Percentiles rank a stretch among this genome's conserved stretches.
phyloP scores from a whole-genome alignment of 2,797 vertebrate species.

The Garrulus glandarius region DNA sequence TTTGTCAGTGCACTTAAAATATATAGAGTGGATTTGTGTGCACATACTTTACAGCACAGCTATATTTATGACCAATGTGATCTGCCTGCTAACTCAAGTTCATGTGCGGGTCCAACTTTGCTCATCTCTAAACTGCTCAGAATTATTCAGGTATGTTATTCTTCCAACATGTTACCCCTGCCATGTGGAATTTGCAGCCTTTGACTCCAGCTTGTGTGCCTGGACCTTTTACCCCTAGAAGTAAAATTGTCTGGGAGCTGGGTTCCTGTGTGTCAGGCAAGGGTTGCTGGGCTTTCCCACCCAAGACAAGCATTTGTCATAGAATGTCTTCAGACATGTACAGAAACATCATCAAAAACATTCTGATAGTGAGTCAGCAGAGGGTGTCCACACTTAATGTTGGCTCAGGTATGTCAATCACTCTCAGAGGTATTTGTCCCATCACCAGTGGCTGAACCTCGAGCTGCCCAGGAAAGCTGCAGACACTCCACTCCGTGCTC shows the following conservation, averaged over 20 bases:
- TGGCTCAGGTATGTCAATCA: neutral
- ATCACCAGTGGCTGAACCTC: neutral
- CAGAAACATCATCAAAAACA: neutral
- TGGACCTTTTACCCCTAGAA: neutral
- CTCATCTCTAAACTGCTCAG: neutral
- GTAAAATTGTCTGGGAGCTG: neutral
- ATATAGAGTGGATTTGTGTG: neutral
- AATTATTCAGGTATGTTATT: neutral
- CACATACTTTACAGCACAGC: neutral
- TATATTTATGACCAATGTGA: neutral
- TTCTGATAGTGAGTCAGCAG: neutral
- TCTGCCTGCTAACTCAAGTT: neutral
- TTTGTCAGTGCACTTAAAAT: constrained; percentile 16
- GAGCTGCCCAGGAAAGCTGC: neutral
- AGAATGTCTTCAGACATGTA: neutral
- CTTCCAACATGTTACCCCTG: neutral
- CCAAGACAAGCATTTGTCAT: neutral
- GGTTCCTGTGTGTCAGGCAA: neutral
- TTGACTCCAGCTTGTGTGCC: neutral
- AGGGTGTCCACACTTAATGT: neutral
- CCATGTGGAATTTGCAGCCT: neutral
- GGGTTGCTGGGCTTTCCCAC: neutral
- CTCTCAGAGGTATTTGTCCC: neutral
- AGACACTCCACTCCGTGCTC: neutral
- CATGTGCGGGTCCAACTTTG: neutral